Base-by-base conservation (phyloP, 2,797 vertebrate species). In the Cetoscarus ocellatus region DNA sequence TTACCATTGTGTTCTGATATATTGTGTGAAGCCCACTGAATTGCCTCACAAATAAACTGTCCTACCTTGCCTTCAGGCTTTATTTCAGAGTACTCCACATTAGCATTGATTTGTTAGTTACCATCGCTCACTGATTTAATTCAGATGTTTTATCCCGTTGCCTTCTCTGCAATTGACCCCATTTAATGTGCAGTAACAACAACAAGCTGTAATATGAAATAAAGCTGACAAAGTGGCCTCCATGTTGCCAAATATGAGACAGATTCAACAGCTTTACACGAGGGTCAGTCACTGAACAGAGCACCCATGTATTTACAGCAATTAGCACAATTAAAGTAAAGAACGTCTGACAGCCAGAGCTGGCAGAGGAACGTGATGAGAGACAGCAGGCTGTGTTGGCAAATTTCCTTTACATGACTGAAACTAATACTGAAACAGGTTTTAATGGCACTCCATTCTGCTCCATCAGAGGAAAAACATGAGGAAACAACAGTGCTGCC, bases 231-330 rank as follows among this genome's bases (percentile, higher is more conserved):
- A 61, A 75, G 68, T 34, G 63, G 35, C 40, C 59, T 79, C 51
- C 53, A 40, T 9, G 3, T 56, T 65, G 48, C 17, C 75, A 89
- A 85, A 86, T 74, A 79, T 56, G 75, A 86, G 72, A 60, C 72
- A 60, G 61, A 81, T 77, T 84, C 75, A 74, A 74, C 18, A 10
- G 78, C 69, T 80, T 79, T 82, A 81, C 53, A 82, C 15, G 3
- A 70, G 83, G 84, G 87, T 86, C 87, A 90, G 81, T 74, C 75
- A 81, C 61, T 79, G 74, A 84, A 67, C 58, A 44, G 67, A 70
- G 55, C 44, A 75, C 52, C 66, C 70, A 35, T 77, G 72, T 82
- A 84, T 88, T 86, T 74, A 84, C 77, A 74, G 79, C 70, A 85
- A 90, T 88, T 86, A 88, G 52, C 70, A 43, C 73, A 82, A 74